phyloP scores from a whole-genome alignment of 2,113 vertebrate genomes.

The Sylvilagus bachmani region DNA sequence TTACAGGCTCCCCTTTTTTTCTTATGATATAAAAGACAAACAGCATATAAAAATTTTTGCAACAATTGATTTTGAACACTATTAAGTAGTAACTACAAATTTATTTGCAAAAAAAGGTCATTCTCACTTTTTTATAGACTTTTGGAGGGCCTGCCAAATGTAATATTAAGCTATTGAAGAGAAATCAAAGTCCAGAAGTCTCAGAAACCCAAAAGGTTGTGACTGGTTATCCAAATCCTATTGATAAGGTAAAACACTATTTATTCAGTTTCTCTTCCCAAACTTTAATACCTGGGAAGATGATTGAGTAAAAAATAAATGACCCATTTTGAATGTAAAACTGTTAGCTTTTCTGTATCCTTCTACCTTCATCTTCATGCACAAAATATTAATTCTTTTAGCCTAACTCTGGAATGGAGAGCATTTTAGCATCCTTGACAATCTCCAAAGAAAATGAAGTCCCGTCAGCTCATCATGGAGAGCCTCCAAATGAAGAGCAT shows the following conservation, averaged over 20 bases:
- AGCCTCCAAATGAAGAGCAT: slow-evolving; percentile 89
- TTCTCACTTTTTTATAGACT: slow-evolving; percentile 84
- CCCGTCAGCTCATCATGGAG: slow-evolving; percentile 80
- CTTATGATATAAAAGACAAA: slow-evolving; percentile 15
- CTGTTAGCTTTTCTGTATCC: slow-evolving; percentile 6
- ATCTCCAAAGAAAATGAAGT: slow-evolving; percentile 90
- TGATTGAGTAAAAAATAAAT: slow-evolving; percentile 25
- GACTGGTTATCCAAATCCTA: slow-evolving; percentile 72
- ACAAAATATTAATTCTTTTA: slow-evolving; percentile 80
- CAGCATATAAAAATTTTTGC: background rate
- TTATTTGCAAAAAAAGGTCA: slow-evolving; percentile 59
- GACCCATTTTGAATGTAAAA: slow-evolving; percentile 43
- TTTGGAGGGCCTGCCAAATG: slow-evolving; percentile 83
- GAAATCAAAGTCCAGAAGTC: slow-evolving; percentile 85
- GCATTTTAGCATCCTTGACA: slow-evolving; percentile 93
- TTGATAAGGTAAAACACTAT: slow-evolving; percentile 83
- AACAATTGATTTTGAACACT: slow-evolving; percentile 52
- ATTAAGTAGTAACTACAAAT: background rate
- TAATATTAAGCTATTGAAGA: slow-evolving; percentile 88
- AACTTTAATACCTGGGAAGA: slow-evolving; percentile 1
- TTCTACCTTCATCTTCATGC: slow-evolving; percentile 27
- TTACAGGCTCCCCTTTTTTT: background rate
- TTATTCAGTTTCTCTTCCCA: slow-evolving; percentile 47
- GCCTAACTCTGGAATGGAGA: slow-evolving; percentile 92
- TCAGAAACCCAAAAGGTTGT: slow-evolving; percentile 81